phyloP scores from a whole-genome alignment of 1,140 invertebrate genomes.

The Dendrolimus kikuchii region DNA sequence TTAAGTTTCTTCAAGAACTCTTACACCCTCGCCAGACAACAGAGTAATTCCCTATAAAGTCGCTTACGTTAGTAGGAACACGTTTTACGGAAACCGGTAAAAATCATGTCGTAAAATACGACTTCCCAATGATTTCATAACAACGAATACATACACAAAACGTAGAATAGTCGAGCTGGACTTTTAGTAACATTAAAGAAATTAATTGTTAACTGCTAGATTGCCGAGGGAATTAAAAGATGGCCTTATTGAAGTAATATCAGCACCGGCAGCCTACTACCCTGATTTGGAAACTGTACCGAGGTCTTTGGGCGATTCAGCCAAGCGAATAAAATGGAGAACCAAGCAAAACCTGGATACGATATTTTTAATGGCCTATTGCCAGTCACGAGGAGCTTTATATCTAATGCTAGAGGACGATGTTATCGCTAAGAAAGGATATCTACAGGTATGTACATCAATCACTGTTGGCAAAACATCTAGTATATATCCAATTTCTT shows the following conservation, averaged over 20 bases:
- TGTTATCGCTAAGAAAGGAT: conserved; percentile 90
- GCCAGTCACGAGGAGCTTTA: conserved; percentile 84
- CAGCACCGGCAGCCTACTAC: conserved; percentile 90
- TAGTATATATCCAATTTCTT: no score
- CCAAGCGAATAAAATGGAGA: conserved; percentile 92
- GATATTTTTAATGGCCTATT: conserved; percentile 97
- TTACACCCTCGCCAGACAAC: no score
- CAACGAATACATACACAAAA: no score
- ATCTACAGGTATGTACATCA: conserved; percentile 74
- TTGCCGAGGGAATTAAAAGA: conserved; percentile 83
- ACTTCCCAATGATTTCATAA: no score
- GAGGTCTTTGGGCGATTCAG: conserved; percentile 89
- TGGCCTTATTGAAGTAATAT: conserved; percentile 92
- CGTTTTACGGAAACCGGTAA: no score
- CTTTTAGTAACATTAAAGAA: background rate
- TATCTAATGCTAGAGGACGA: conserved; percentile 97
- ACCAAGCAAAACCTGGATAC: conserved; percentile 98
- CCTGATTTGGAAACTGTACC: conserved; percentile 87
- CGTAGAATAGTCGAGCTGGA: no score
- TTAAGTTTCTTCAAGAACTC: no score
- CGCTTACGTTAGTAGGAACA: no score
- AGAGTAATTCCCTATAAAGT: no score
- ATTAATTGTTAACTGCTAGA: conserved; percentile 62
- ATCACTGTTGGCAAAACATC: no score
- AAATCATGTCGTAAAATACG: no score